A percentile compares a stretch with the other conserved stretches of the same genome.
These are phyloP conservation scores for Piaya cayana DNA, from an alignment of 2,113 vertebrate genomes.

Conservation along the genomic window DNA sequence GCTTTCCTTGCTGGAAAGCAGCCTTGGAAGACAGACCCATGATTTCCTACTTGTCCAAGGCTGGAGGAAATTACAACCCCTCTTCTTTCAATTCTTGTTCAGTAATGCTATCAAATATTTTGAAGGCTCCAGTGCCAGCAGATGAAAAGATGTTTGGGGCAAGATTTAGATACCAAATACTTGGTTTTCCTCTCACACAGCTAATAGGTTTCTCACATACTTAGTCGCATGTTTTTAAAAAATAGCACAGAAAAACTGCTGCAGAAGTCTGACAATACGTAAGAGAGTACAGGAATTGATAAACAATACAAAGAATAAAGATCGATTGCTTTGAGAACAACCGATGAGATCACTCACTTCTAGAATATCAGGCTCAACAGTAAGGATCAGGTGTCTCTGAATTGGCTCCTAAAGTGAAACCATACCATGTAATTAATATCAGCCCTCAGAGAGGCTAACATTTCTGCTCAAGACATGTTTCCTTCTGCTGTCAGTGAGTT, in stretches of 20 bases:
- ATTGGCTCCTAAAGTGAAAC: slow-evolving; percentile 1
- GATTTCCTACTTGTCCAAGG: neutral
- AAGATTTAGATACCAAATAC: neutral
- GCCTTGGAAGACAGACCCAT: neutral
- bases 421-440: slow-evolving; percentile 32
- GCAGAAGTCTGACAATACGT: neutral
- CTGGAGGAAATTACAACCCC: neutral
- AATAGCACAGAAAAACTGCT: neutral
- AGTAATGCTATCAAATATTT: neutral
- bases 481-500: neutral
- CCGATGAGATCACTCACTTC: slow-evolving; percentile 18
- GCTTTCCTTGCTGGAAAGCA: neutral
- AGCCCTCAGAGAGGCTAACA: neutral
- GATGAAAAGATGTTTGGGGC: neutral
- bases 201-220: neutral
- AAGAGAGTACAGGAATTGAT: neutral
- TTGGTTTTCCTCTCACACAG: neutral
- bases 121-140: neutral
- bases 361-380: slow-evolving; percentile 14
- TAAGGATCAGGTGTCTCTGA: slow-evolving; percentile 32
- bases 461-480: neutral
- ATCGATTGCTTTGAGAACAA: slow-evolving; percentile 26
- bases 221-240: neutral
- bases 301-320: slow-evolving; percentile 4
- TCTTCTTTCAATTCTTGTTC: neutral